A percentile compares a stretch with the other conserved stretches of the same genome.
Evolutionary conservation across 2,113 vertebrate genomes (phyloP).

Genomic region (Salvator merianae): DNA sequence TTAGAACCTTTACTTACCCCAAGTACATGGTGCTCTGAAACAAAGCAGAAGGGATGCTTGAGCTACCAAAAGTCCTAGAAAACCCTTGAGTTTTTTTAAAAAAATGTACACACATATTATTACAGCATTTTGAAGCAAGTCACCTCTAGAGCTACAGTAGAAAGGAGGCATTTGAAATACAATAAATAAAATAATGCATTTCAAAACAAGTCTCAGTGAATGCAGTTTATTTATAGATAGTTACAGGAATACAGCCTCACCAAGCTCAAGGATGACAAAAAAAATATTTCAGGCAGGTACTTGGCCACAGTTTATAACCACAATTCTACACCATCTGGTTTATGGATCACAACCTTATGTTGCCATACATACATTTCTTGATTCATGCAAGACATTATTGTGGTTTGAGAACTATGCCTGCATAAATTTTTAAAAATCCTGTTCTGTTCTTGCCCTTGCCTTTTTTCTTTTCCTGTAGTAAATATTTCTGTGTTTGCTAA

Average conservation of each 20-base stretch:
- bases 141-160: too few relatives aligned
- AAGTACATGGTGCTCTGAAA: not conserved
- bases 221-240: not conserved
- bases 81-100: not conserved
- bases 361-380: not conserved
- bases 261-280: not conserved
- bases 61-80: not conserved
- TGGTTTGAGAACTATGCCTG: not conserved
- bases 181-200: not conserved
- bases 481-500: conserved; percentile 3
- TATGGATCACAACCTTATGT: not conserved
- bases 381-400: not conserved
- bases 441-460: not conserved
- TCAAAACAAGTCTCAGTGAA: not conserved
- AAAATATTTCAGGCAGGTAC: not conserved
- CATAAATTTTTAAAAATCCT: not conserved
- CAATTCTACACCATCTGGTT: not conserved
- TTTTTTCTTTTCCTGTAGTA: not conserved
- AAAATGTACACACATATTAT: too few relatives aligned
- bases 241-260: not conserved
- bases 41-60: not conserved
- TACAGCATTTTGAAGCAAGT: too few relatives aligned
- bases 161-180: not conserved
- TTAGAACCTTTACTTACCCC: too few relatives aligned
- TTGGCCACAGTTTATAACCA: not conserved